Evolutionary conservation across 2,113 vertebrate genomes (phyloP).

Genomic region (Oxyruncus cristatus): DNA sequence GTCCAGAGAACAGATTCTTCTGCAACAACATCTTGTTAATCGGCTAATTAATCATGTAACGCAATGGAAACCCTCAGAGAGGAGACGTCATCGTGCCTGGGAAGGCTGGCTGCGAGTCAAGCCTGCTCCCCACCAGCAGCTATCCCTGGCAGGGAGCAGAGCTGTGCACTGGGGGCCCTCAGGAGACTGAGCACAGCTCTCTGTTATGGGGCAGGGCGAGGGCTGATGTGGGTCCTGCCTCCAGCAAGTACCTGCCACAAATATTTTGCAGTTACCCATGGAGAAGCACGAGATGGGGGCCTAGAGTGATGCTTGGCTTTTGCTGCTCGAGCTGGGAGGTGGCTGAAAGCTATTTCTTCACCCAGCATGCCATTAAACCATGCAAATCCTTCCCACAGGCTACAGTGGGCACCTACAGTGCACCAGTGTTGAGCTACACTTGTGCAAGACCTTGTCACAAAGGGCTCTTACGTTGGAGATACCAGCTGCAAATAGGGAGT

Average conservation of each 20-base stretch:
- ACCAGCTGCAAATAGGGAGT: fast-evolving
- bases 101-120: neutral
- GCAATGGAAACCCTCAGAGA: neutral
- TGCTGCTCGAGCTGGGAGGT: neutral
- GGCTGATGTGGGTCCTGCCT: neutral
- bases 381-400: fast-evolving
- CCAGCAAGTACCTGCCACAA: neutral
- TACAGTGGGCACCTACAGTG: fast-evolving
- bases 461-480: neutral
- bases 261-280: neutral
- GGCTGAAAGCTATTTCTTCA: neutral
- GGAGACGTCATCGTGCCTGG: neutral
- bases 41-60: slow-evolving; percentile 61
- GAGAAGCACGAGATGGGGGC: fast-evolving
- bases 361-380: fast-evolving
- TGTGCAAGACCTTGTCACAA: neutral
- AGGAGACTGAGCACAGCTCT: neutral
- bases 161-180: fast-evolving
- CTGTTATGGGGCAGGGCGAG: neutral
- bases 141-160: neutral
- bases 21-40: slow-evolving; percentile 47
- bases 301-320: neutral
- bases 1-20: slow-evolving; percentile 43
- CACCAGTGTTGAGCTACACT: fast-evolving
- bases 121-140: neutral